phyloP scores from a whole-genome alignment of 2,888 invertebrate genomes.

The Sphaerophoria rueppellii region DNA sequence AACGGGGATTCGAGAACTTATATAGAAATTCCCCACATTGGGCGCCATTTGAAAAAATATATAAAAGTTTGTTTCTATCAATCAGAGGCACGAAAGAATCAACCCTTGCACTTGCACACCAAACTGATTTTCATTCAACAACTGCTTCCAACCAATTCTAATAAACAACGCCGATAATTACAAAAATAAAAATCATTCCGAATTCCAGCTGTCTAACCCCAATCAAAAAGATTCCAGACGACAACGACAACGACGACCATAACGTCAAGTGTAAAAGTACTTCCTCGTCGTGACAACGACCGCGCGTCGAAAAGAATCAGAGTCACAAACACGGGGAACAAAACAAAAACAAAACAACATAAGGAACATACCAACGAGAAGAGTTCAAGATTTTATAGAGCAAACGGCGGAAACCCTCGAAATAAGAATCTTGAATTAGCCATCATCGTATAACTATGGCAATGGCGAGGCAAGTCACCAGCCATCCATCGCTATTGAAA shows the following conservation, averaged over 20 bases:
- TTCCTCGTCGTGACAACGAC: constrained; percentile 69
- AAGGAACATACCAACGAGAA: constrained; percentile 14
- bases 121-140: constrained; percentile 11
- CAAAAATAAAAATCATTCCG: constrained; percentile 41
- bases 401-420: constrained; percentile 58
- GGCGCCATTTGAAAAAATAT: too few relatives aligned
- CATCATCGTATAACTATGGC: constrained; percentile 7
- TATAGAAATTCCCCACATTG: too few relatives aligned
- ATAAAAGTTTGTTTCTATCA: too few relatives aligned
- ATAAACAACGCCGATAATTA: constrained; percentile 58
- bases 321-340: constrained; percentile 38
- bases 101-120: background rate
- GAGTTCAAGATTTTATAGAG: constrained; percentile 15
- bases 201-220: constrained; percentile 64
- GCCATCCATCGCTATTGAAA: constrained; percentile 9
- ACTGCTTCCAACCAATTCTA: constrained; percentile 31
- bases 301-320: constrained; percentile 47
- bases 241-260: constrained; percentile 31
- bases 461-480: background rate
- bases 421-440: constrained; percentile 63
- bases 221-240: constrained; percentile 51
- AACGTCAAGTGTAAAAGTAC: constrained; percentile 65
- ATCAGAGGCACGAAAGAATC: too few relatives aligned
- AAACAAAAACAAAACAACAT: constrained; percentile 26
- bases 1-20: too few relatives aligned